Percentiles rank a stretch among this genome's conserved stretches.
Evolutionary conservation across 1,140 invertebrate genomes (phyloP).

Genomic region (Aphelinus atriplicis): DNA sequence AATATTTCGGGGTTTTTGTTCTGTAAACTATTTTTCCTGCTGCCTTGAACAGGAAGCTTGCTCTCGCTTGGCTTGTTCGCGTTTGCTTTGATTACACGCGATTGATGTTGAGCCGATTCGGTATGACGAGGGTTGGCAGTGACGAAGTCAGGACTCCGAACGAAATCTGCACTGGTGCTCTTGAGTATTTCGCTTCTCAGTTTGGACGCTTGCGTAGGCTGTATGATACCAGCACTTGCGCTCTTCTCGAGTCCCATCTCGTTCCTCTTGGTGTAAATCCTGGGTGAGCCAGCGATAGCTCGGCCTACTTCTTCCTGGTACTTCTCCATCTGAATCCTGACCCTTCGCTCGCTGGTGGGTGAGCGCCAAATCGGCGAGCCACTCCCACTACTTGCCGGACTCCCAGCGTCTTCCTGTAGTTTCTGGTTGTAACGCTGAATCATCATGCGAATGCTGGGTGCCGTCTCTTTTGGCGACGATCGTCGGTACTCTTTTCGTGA

Average conservation of each 20-base stretch:
- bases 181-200: constrained; percentile 28
- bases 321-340: constrained; percentile 68
- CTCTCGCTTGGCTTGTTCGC: not conserved
- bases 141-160: not conserved
- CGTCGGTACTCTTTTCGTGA: constrained; percentile 62
- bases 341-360: constrained; percentile 67
- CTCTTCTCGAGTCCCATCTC: constrained; percentile 38
- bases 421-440: constrained; percentile 74
- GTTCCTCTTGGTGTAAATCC: not conserved
- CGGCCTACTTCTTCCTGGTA: constrained; percentile 65
- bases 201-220: not conserved
- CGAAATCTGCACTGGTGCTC: constrained; percentile 34
- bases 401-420: constrained; percentile 65
- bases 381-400: constrained; percentile 66
- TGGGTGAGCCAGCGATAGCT: constrained; percentile 31
- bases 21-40: constrained; percentile 20
- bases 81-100: not conserved
- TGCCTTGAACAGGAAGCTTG: not conserved
- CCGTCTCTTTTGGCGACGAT: constrained; percentile 68
- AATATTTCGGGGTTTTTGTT: constrained; percentile 29
- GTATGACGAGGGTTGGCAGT: not conserved
- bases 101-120: not conserved
- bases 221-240: constrained; percentile 54
- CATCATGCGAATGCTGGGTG: constrained; percentile 74
- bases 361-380: constrained; percentile 71